phyloP scores from a whole-genome alignment of 1,140 invertebrate species.

The Drosophila pseudoananassae region DNA sequence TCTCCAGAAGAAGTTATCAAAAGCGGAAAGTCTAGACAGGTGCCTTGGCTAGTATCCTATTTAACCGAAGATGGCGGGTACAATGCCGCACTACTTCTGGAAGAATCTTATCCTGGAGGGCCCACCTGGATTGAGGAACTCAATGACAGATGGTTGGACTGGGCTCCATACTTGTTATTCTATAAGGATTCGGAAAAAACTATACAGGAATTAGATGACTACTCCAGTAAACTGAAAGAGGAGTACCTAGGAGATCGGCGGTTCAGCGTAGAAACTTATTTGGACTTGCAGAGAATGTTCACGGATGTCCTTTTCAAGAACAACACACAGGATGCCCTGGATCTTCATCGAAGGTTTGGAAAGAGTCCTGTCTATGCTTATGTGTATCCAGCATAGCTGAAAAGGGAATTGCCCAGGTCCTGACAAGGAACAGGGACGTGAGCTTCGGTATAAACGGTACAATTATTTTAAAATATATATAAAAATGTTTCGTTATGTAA shows the following conservation, averaged over 20 bases:
- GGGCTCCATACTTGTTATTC: slow-evolving; percentile 55
- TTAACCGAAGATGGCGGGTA: slow-evolving; percentile 85
- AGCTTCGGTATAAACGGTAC: slow-evolving; percentile 38
- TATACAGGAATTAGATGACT: slow-evolving; percentile 47
- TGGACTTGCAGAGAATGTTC: slow-evolving; percentile 45
- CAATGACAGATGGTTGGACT: slow-evolving; percentile 54
- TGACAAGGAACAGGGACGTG: slow-evolving; percentile 37
- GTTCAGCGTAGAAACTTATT: slow-evolving; percentile 50
- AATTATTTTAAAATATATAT: neutral
- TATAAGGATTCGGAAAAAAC: slow-evolving; percentile 39
- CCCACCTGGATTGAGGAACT: slow-evolving; percentile 27
- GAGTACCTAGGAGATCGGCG: slow-evolving; percentile 46
- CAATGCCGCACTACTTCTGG: slow-evolving; percentile 80
- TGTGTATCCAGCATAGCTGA: slow-evolving; percentile 63
- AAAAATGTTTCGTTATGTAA: neutral
- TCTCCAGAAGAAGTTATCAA: slow-evolving; percentile 85
- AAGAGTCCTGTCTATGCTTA: slow-evolving; percentile 47
- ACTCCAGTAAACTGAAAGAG: slow-evolving; percentile 38
- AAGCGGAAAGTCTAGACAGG: slow-evolving; percentile 84
- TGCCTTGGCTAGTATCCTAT: slow-evolving; percentile 85
- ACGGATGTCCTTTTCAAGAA: slow-evolving; percentile 64
- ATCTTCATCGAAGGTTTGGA: slow-evolving; percentile 38
- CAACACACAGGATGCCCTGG: slow-evolving; percentile 33
- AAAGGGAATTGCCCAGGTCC: slow-evolving; percentile 19
- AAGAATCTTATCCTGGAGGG: slow-evolving; percentile 1